These are phyloP conservation scores for Illadopsis cleaveri DNA, from an alignment of 2,113 vertebrate species.

Conservation along the genomic window DNA sequence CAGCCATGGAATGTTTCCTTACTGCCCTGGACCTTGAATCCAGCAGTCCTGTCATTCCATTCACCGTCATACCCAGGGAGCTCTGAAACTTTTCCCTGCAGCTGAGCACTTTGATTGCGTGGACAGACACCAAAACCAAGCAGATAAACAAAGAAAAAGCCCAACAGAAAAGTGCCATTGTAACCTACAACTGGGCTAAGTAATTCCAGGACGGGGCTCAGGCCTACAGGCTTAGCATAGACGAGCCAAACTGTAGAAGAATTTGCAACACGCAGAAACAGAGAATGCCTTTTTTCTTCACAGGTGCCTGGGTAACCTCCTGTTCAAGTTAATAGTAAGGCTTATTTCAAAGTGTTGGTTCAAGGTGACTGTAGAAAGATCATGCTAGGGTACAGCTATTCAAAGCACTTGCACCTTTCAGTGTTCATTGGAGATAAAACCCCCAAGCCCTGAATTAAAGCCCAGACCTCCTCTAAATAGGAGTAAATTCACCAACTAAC, in stretches of 20 bases:
- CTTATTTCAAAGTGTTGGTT: not conserved
- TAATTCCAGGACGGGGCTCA: not conserved
- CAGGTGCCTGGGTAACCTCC: not conserved
- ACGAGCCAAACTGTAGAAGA: not conserved
- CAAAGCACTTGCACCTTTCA: slow-evolving; percentile 41
- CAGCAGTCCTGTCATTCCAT: slow-evolving; percentile 90
- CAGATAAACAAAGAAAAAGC: not conserved
- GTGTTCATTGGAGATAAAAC: not conserved
- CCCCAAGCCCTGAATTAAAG: not conserved
- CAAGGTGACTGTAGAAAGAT: not conserved
- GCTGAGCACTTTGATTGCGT: not conserved
- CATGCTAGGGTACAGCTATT: not conserved
- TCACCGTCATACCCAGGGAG: slow-evolving; percentile 91
- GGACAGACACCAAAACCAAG: not conserved
- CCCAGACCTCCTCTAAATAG: not conserved
- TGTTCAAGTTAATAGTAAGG: not conserved
- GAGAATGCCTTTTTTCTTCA: not conserved
- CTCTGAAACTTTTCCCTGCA: slow-evolving; percentile 73
- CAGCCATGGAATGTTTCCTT: slow-evolving; percentile 89
- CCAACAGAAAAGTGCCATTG: slow-evolving; percentile 5
- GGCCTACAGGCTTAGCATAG: not conserved
- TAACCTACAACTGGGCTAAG: not conserved
- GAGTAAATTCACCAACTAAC: not conserved
- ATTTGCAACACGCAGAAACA: not conserved
- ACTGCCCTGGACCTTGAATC: slow-evolving; percentile 94